Evolutionary conservation across 2,888 invertebrate species (phyloP), one percentile per base, ranked within the genome.

Genomic region (Conus canariensis): DNA sequence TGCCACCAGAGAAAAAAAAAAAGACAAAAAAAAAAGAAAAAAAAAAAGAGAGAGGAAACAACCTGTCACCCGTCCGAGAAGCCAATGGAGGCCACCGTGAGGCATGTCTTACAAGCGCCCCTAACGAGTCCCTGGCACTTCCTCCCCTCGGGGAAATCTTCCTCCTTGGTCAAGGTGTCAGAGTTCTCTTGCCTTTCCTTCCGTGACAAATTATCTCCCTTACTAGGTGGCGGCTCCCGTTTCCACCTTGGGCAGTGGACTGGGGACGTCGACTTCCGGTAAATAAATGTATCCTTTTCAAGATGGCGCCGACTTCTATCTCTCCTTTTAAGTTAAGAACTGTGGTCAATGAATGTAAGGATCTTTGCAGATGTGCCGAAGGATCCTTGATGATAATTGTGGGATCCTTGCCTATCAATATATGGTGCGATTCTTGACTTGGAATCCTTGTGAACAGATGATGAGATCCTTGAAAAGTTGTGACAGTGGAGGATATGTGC

Each of bases 101-200:
- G n/a, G 74, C 87, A 58, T 87, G 87, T 74, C 70, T 87, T 58
- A 74, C 74, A 58, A 87, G 56, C 87, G 58, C 87, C 74, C 14
- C 87, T 87, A 74, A 58, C 74, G 30, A 87, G 87, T 8, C 9
- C 1, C 45, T 87, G 87, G 56, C 87, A 87, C 56, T 58, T 70
- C 16, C n/a, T 3, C n/a, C 74, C 87, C 74, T 74, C 64, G n/a
- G 87, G 87, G 87, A 87, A 87, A 87, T 87, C 87, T 74, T n/a
- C 58, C 74, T 16, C 30, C 74, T 14, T 87, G 87, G 87, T 74
- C 74, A 70, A 74, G 56, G n/a, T 87, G 87, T 87, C 87, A 58
- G 87, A 19, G 58, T 74, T 22, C 5, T 25, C 58, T 74, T 30
- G n/a, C 87, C 70, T 19, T 74, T 45, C 56, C 74, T 45, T 74